Base-by-base conservation (phyloP, 2,888 invertebrate species). In the Hemicrepidius hirtus region DNA sequence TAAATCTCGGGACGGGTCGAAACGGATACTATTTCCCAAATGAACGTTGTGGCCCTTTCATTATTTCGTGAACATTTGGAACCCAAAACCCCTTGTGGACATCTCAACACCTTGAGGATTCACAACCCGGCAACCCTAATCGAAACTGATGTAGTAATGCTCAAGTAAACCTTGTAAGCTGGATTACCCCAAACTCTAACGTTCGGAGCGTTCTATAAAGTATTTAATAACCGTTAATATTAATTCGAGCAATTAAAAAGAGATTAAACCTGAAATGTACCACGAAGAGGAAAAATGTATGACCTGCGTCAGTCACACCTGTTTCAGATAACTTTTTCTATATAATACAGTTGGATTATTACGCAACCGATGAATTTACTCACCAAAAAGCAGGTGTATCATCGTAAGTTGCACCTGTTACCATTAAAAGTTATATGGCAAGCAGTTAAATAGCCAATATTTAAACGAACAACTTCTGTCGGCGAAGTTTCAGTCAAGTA, bases 371-470 rank as follows among this genome's bases (percentile, higher is more conserved):
- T 44, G 55, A 57, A 66, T 55, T 66, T 66, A 66, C 41, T 37
- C 37, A 41, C 37, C 50, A 66, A 41, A 66, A 40, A 57, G 66
- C 66, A 66, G 66, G 66, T 66, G 66, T 66, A 57, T 57, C 21
- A 41, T 16, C 4, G 18, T 40, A 46, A 12, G 55, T 18, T 55
- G 57, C 66, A 66, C 66, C 66, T 66, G 66, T 44, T 40, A 40
- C 57, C 57, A 57, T 57, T 57, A 57, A 57, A 57, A 21, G 53
- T 53, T 53, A 32, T 24, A 21, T 28, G 28, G 53, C 53, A 53
- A 53, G 28, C 53, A 32, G 21, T 21, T 50, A 50, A 24, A 53
- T 28, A 13, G 53, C 13, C 28, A 53, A 32, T 53, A 21, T 21
- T 44, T 32, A 32, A 53, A 49, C 20, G 49, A 20, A 21, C 49